phyloP scores from a whole-genome alignment of 2,797 vertebrate genomes.

The Sebastes minor region DNA sequence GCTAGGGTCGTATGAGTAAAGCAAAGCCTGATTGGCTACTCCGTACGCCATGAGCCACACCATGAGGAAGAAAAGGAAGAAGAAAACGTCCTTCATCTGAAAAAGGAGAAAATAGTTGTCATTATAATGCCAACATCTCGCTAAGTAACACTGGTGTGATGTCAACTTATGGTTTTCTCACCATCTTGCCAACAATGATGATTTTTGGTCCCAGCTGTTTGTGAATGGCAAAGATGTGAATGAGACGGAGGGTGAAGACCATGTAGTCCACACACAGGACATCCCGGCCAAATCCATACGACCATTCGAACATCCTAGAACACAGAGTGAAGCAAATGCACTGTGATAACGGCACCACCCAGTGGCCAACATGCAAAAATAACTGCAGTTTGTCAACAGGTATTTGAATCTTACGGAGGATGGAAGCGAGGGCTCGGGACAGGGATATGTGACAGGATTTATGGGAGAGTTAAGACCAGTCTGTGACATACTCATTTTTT shows the following conservation, averaged over 20 bases:
- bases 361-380: background rate
- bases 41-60: slow-evolving; percentile 93
- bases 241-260: slow-evolving; percentile 90
- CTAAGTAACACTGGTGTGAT: background rate
- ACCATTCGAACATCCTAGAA: slow-evolving; percentile 80
- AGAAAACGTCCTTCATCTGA: slow-evolving; percentile 93
- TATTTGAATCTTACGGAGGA: background rate
- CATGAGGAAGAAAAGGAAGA: slow-evolving; percentile 92
- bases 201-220: slow-evolving; percentile 93
- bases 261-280: slow-evolving; percentile 89
- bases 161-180: slow-evolving; percentile 62
- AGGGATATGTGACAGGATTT: background rate
- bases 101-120: background rate
- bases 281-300: slow-evolving; percentile 82
- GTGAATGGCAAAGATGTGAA: slow-evolving; percentile 93
- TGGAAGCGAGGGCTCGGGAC: background rate
- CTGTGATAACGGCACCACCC: background rate
- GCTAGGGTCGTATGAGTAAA: slow-evolving; percentile 83
- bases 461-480: background rate
- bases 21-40: slow-evolving; percentile 90
- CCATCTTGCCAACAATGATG: slow-evolving; percentile 93
- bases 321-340: background rate
- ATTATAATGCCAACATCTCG: background rate
- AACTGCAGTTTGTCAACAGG: background rate
- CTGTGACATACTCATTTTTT: background rate